Conservation (phyloP, 2,888 invertebrate genomes). For the Criorhina ranunculi region DNA sequence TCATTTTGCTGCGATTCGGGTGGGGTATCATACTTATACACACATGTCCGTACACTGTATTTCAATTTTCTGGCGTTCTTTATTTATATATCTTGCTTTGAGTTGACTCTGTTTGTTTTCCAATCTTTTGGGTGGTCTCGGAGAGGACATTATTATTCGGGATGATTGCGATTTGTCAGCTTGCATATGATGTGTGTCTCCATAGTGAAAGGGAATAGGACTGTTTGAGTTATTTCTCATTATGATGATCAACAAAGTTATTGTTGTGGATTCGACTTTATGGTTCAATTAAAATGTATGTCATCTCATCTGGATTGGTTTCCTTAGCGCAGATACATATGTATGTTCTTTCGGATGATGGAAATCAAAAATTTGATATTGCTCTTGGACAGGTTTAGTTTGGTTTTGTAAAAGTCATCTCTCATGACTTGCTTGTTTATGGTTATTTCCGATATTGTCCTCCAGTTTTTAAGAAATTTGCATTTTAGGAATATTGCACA, state of each 20-base stretch:
- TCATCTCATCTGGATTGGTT: conserved; percentile 47
- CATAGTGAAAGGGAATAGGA: not conserved
- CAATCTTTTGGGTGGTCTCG: conserved; percentile 36
- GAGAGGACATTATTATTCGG: conserved; percentile 47
- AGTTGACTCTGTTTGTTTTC: conserved; percentile 39
- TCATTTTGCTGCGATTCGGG: conserved; percentile 53
- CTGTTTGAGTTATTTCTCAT: conserved; percentile 68
- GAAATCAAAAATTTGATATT: too few relatives aligned
- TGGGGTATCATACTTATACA: conserved; percentile 2
- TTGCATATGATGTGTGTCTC: conserved; percentile 15
- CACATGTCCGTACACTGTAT: not conserved
- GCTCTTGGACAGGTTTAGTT: too few relatives aligned
- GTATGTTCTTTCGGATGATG: conserved; percentile 13
- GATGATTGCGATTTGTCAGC: conserved; percentile 40
- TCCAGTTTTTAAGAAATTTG: too few relatives aligned
- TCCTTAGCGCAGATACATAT: not conserved
- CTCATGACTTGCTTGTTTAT: too few relatives aligned
- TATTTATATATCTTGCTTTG: conserved; percentile 14
- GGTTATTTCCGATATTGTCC: too few relatives aligned
- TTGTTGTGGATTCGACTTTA: conserved; percentile 38
- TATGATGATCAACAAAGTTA: conserved; percentile 59
- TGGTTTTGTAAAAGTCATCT: too few relatives aligned
- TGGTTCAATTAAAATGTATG: conserved; percentile 64
- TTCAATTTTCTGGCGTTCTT: conserved; percentile 1
- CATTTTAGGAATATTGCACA: too few relatives aligned